Base-by-base conservation (phyloP, 2,797 vertebrate genomes). In the Mus minutoides region DNA sequence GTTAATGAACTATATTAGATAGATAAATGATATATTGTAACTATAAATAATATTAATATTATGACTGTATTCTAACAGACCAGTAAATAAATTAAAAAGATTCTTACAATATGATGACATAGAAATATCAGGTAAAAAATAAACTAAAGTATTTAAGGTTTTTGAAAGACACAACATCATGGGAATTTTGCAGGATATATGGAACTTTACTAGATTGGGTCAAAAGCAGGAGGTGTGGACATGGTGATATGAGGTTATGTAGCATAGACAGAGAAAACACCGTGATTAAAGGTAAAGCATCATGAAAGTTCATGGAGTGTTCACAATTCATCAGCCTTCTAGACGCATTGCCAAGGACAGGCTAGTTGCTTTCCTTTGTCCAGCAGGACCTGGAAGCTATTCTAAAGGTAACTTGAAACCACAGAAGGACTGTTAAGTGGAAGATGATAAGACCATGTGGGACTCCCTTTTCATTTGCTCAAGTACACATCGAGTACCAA, bases 401-500 rank as follows among this genome's bases (percentile, higher is more conserved):
- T 90, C 82, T 95, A 4, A 52, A 37, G 54, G 21, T 84, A 77
- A 75, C 12, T 21, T 26, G 69, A 56, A 94, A 29, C 6, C 31
- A 52, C n/a, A 62, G 19, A 95, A 80, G 26, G 22, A 22, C 73
- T 94, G 90, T 91, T 52, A 62, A 88, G 77, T 54, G 79, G 46
- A 83, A 29, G 62, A 43, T 46, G 14, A 58, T 83, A 64, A 96
- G 85, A 49, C 54, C 37, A 58, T 3, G 69, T 60, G 7, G 6
- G 11, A 16, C 85, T 3, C 34, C 82, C 24, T 92, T 93, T 58
- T 79, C 37, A 64, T 54, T 84, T 78, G 52, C 11, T 85, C 54
- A 90, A 89, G 31, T 80, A 77, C 31, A 69, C 73, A 62, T 3
- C 80, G 85, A 95, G 73, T 26, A 91, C 14, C 62, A 95, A 87